These are phyloP conservation scores for Echinops telfairi DNA, from an alignment of 2,113 vertebrate genomes.

Conservation along the genomic window DNA sequence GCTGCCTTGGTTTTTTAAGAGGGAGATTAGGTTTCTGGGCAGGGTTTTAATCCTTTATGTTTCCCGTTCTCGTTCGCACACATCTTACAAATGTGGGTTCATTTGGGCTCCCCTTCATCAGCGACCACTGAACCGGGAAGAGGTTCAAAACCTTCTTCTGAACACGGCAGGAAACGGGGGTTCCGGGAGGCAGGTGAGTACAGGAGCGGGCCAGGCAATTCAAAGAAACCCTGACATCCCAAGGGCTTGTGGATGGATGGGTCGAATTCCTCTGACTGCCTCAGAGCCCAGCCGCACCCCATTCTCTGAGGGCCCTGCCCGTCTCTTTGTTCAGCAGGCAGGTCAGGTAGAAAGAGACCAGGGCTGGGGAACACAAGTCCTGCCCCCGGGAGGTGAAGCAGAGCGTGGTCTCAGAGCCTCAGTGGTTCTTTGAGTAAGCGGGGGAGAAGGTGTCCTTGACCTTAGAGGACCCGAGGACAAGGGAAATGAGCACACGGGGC, in stretches of 20 bases:
- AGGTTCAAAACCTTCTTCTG: neutral
- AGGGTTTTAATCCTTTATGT: neutral
- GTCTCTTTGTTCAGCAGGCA: neutral
- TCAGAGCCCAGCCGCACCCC: neutral
- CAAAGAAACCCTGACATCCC: neutral
- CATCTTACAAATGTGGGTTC: neutral
- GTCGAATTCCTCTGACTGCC: neutral
- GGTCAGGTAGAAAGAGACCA: neutral
- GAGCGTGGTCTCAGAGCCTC: neutral
- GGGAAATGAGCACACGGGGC: neutral
- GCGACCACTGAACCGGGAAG: neutral
- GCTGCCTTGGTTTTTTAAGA: no score
- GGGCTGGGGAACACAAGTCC: neutral
- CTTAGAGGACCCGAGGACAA: neutral
- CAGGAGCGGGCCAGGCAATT: neutral
- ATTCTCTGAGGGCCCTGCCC: neutral
- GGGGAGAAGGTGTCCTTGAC: neutral
- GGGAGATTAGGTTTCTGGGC: no score
- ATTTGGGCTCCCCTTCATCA: neutral
- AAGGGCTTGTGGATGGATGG: neutral
- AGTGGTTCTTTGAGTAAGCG: neutral
- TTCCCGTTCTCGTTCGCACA: neutral
- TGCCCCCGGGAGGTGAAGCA: neutral
- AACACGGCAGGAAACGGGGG: neutral
- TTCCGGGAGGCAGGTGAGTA: neutral